Evolutionary conservation across 92 coral and sea anemone genomes (phyloP).

Genomic region (Epizoanthus ramosus): DNA sequence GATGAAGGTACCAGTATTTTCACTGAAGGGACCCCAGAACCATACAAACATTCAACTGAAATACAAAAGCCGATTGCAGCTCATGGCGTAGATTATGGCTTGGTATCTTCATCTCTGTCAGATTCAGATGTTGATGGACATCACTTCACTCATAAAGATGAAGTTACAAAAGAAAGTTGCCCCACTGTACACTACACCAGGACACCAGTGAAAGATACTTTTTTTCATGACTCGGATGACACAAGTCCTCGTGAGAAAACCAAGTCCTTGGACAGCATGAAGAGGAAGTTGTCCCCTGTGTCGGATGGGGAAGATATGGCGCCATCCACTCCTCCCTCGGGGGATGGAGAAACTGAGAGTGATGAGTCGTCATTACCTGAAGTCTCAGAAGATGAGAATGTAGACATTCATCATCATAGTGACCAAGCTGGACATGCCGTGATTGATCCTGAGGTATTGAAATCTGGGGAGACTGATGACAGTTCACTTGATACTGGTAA

Average conservation of each 20-base stretch:
- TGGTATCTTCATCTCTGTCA: not conserved
- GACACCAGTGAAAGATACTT: not conserved
- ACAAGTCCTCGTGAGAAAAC: not conserved
- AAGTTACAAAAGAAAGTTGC: not conserved
- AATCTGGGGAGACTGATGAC: not conserved
- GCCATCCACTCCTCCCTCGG: slow-evolving; percentile 37
- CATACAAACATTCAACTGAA: not conserved
- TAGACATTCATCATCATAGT: not conserved
- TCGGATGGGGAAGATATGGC: slow-evolving; percentile 44
- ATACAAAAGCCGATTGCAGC: not conserved
- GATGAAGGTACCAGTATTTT: not conserved
- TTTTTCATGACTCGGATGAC: not conserved
- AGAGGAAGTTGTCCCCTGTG: slow-evolving; percentile 11
- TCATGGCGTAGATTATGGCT: not conserved
- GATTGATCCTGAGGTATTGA: not conserved
- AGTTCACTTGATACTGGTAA: not conserved
- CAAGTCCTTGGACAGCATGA: not conserved
- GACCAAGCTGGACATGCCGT: not conserved
- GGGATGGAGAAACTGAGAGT: slow-evolving; percentile 30
- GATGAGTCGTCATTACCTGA: slow-evolving; percentile 32
- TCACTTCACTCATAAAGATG: not conserved
- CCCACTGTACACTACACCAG: not conserved
- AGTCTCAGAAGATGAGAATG: slow-evolving; percentile 36
- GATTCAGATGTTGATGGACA: slow-evolving; percentile 17
- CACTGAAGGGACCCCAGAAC: not conserved